Conservation (phyloP, 2,888 invertebrate genomes). For the Cantharis lateralis region DNA sequence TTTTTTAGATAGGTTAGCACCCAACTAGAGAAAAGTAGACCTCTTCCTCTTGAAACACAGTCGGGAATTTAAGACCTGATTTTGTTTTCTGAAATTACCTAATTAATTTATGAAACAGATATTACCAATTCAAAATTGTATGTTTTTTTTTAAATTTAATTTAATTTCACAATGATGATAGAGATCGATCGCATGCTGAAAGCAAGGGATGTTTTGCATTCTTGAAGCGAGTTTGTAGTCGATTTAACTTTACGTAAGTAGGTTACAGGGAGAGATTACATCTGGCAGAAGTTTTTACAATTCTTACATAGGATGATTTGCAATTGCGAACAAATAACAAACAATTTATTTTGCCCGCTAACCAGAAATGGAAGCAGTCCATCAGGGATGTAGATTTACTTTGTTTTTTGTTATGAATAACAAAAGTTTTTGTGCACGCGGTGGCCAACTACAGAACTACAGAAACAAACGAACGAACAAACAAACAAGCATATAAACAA, state of each 20-base stretch:
- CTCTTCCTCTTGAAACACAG: too few relatives aligned
- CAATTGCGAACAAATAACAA: not conserved
- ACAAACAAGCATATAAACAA: not conserved
- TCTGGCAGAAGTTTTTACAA: not conserved
- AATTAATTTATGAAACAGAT: not conserved
- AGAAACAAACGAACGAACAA: not conserved
- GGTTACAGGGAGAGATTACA: not conserved
- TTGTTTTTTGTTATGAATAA: not conserved
- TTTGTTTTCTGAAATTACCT: not conserved
- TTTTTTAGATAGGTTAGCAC: too few relatives aligned
- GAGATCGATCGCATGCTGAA: not conserved
- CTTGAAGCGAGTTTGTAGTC: not conserved
- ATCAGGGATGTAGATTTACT: not conserved
- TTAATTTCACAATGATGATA: not conserved
- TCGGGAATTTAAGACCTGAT: too few relatives aligned
- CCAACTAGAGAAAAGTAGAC: too few relatives aligned
- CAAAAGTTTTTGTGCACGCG: not conserved
- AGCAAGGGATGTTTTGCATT: not conserved
- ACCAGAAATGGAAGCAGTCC: not conserved
- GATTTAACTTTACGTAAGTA: not conserved
- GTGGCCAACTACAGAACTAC: not conserved
- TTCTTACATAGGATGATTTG: not conserved
- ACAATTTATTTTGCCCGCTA: not conserved
- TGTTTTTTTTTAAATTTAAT: not conserved
- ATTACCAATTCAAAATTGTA: not conserved